These are phyloP conservation scores for Ailurus styani DNA, from an alignment of 2,113 vertebrate genomes.

Conservation along the genomic window DNA sequence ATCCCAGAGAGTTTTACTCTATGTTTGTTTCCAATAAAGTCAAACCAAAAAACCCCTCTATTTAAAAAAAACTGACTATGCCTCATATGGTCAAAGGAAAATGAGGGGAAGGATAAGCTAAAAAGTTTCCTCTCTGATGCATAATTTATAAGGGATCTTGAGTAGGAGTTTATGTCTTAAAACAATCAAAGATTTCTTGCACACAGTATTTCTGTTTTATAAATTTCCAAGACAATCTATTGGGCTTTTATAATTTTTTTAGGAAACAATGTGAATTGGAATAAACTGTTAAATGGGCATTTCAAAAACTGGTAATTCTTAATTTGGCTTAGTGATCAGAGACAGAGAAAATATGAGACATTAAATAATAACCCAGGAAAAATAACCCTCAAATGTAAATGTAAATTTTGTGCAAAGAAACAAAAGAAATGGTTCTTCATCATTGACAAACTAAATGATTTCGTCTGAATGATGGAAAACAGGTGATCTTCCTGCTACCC, in stretches of 20 bases:
- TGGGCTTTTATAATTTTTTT: background rate
- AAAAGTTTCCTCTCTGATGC: background rate
- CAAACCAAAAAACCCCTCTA: background rate
- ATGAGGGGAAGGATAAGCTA: background rate
- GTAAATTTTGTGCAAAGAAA: background rate
- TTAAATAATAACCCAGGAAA: background rate
- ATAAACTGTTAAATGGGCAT: background rate
- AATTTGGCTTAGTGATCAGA: background rate
- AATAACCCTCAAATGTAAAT: background rate
- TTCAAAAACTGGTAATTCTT: background rate
- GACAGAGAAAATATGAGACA: background rate
- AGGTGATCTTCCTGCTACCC: background rate
- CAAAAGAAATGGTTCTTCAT: background rate
- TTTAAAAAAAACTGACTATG: background rate
- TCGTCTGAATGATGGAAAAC: background rate
- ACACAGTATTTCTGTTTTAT: background rate
- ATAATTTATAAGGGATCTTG: background rate
- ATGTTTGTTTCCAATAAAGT: background rate
- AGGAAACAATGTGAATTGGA: background rate
- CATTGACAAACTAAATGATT: background rate
- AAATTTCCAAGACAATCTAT: background rate
- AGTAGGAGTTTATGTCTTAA: background rate
- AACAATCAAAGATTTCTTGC: background rate
- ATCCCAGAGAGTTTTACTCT: background rate
- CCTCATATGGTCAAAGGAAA: background rate